Evolutionary conservation across 1,140 invertebrate species (phyloP).

Genomic region (Globodera ellingtonae): DNA sequence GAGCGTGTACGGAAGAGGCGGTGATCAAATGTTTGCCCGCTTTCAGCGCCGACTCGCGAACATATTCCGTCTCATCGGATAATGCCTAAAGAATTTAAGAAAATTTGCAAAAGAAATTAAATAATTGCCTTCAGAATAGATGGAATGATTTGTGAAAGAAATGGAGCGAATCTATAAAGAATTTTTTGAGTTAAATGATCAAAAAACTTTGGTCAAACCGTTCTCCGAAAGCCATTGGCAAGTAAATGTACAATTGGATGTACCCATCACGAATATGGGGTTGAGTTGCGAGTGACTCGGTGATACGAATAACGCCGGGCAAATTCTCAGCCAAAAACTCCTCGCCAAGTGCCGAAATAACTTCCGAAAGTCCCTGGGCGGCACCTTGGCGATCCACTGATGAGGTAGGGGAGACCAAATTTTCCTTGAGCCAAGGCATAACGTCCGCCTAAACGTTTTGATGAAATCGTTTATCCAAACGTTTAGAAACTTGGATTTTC

Average conservation of each 20-base stretch:
- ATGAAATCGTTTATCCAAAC: neutral
- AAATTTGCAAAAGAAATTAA: neutral
- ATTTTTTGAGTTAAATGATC: neutral
- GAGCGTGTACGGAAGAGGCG: constrained; percentile 92
- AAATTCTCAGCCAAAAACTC: constrained; percentile 93
- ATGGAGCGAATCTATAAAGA: constrained; percentile 79
- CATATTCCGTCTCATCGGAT: constrained; percentile 98
- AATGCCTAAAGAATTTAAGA: constrained; percentile 73
- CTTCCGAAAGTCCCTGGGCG: constrained; percentile 83
- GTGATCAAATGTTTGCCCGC: constrained; percentile 96
- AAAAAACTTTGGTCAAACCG: constrained; percentile 67
- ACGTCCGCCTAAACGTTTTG: constrained; percentile 77
- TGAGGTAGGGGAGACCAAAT: constrained; percentile 89
- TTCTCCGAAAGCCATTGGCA: constrained; percentile 91
- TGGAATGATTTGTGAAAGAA: constrained; percentile 95
- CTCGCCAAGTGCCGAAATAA: constrained; percentile 90
- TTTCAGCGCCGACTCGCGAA: constrained; percentile 90
- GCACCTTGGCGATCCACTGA: constrained; percentile 94
- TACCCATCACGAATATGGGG: constrained; percentile 98
- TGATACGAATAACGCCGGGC: constrained; percentile 95
- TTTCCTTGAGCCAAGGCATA: constrained; percentile 96
- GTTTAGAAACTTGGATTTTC: constrained; percentile 29
- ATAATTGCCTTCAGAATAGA: constrained; percentile 82
- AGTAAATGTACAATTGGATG: constrained; percentile 99
- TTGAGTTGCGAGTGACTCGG: constrained; percentile 79